Conservation (phyloP, 2,113 vertebrate species). For the Forbesichthys agassizii region DNA sequence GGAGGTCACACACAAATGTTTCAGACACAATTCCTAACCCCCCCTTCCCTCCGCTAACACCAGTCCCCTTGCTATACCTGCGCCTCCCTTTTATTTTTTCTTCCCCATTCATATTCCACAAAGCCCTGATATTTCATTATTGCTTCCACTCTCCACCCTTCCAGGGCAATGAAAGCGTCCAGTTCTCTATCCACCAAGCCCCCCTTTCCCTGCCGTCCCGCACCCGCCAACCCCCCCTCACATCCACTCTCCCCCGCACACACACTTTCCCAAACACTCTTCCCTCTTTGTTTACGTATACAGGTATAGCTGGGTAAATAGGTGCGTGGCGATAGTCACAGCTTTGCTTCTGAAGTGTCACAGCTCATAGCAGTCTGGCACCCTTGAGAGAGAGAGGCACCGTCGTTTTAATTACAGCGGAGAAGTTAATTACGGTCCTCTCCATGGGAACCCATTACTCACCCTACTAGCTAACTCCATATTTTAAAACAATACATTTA, state of each 20-base stretch:
- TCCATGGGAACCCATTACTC: conserved; percentile 52
- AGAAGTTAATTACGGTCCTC: conserved; percentile 84
- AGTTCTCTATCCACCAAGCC: conserved; percentile 42
- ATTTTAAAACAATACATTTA: conserved; percentile 9
- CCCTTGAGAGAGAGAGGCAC: conserved; percentile 67
- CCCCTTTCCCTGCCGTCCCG: conserved; percentile 14
- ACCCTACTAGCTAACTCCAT: conserved; percentile 22
- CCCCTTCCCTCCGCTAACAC: conserved; percentile 7
- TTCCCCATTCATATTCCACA: conserved; percentile 73
- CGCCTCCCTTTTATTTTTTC: conserved; percentile 70
- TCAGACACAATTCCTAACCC: conserved; percentile 75
- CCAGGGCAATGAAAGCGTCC: conserved; percentile 53
- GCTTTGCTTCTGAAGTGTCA: conserved; percentile 81
- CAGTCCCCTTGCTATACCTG: conserved; percentile 38
- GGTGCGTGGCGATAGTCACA: conserved; percentile 67
- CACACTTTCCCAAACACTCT: conserved; percentile 25
- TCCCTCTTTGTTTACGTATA: not conserved
- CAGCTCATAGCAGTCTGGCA: conserved; percentile 82
- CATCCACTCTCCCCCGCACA: conserved; percentile 47
- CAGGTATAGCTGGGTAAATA: not conserved
- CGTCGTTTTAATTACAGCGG: conserved; percentile 87
- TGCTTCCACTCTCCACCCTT: conserved; percentile 55
- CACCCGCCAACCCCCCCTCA: conserved; percentile 58
- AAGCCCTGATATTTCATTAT: conserved; percentile 84
- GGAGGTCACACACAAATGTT: conserved; percentile 91